Evolutionary conservation across 2,888 invertebrate species (phyloP).

Genomic region (Mellilla xanthometata): DNA sequence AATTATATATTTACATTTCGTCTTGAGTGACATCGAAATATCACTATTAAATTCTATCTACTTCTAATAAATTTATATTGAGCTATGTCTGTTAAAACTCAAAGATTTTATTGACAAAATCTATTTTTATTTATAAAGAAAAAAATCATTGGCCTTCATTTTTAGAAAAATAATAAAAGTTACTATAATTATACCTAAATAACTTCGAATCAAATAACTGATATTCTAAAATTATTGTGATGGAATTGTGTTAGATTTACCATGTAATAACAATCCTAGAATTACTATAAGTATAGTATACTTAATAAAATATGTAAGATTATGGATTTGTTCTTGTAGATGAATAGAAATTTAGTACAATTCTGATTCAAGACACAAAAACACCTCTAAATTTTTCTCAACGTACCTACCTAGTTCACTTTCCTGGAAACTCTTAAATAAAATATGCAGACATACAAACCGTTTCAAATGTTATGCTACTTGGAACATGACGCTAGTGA

Average conservation of each 20-base stretch:
- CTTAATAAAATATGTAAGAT: conserved; percentile 17
- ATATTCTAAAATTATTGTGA: conserved; percentile 82
- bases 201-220: conserved; percentile 78
- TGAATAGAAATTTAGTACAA: conserved; percentile 5
- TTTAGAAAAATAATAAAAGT: conserved; percentile 28
- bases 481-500: no score
- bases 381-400: no score
- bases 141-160: conserved; percentile 14
- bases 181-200: conserved; percentile 45
- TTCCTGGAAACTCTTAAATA: no score
- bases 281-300: conserved; percentile 27
- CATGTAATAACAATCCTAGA: conserved; percentile 47
- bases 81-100: conserved; percentile 55
- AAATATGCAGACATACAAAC: no score
- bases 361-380: no score
- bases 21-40: conserved; percentile 1
- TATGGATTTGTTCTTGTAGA: conserved; percentile 6
- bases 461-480: no score
- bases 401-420: no score
- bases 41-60: background rate
- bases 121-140: conserved; percentile 60
- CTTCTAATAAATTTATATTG: background rate
- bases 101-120: conserved; percentile 79
- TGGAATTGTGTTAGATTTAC: conserved; percentile 77
- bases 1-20: no score